Base-by-base conservation (phyloP, 37 sponge, comb jelly and placozoan species). In the Cladorhizidae sp. region DNA sequence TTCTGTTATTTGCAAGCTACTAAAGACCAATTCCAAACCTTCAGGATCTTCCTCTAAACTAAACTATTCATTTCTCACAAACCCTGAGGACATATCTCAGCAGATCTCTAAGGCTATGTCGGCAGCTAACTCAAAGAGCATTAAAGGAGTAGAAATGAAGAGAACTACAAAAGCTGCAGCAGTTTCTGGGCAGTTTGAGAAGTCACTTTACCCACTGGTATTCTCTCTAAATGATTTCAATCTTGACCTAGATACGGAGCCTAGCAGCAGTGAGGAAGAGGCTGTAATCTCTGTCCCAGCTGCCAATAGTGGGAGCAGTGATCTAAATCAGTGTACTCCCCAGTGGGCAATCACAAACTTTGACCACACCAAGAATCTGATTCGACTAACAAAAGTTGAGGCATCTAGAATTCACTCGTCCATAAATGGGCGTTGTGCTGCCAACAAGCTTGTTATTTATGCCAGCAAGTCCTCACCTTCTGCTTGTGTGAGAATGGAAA, bases 201-300 rank as follows among this genome's bases (percentile, higher is more conserved):
- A 65, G 36, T 8, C 20, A 32, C 33, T 14, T 32, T 29, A 33
- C 32, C n/a, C n/a, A n/a, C n/a, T n/a, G n/a, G n/a, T n/a, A n/a
- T n/a, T n/a, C n/a, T n/a, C n/a, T n/a, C n/a, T n/a, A n/a, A n/a
- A n/a, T n/a, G n/a, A n/a, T 11, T 84, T 84, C 76, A 61, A 74
- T 25, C 45, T 86, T 14, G 87, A 79, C 28, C 65, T 86, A 22
- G 87, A 86, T 54, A 63, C 75, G 26, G 80, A 86, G 74, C 59
- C 68, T 11, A 64, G 32, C 9, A 72, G 73, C 58, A 57, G 45
- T 31, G 57, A 79, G 17, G 39, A 68, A 20, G 52, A 69, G 36
- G 18, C 32, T 20, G 50, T 31, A 37, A 9, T 45, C 49, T 9
- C 9, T 45, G 5, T 9, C 49, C 49, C 31, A 31, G 25, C 23